Conservation (phyloP, 2,797 vertebrate genomes). For the Vespertilio murinus region DNA sequence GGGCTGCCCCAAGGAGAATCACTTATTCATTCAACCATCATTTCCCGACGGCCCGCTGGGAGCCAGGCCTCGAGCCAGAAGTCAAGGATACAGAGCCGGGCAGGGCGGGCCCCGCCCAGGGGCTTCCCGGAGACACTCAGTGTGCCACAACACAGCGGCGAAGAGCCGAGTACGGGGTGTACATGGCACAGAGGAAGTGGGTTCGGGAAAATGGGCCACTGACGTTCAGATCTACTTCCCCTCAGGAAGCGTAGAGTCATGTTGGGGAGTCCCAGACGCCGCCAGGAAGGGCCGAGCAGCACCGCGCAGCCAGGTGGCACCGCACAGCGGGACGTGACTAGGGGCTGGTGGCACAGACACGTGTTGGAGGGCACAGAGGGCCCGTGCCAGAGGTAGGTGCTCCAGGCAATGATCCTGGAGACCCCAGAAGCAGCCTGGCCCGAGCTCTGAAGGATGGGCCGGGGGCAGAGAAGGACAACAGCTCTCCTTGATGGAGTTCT, state of each 20-base stretch:
- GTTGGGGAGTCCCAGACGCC: neutral
- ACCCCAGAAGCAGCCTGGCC: neutral
- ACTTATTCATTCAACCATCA: neutral
- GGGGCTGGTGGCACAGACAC: neutral
- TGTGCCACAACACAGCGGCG: neutral
- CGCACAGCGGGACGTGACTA: neutral
- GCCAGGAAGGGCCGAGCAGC: neutral
- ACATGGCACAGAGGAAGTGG: neutral
- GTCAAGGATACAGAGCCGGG: neutral
- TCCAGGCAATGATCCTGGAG: neutral
- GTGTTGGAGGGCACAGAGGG: neutral
- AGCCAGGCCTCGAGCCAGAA: neutral
- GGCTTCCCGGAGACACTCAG: neutral
- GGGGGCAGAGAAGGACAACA: neutral
- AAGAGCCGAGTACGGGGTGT: neutral
- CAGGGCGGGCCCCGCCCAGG: neutral
- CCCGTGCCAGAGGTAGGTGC: neutral
- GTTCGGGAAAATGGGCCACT: neutral
- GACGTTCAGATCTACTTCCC: neutral
- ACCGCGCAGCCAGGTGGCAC: too few species aligned
- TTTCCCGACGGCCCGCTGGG: neutral
- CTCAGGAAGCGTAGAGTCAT: neutral
- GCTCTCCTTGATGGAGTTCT: fast-evolving
- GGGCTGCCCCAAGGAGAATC: neutral
- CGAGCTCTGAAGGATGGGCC: neutral